Evolutionary conservation across 2,113 vertebrate species (phyloP).

Genomic region (Capricornis sumatraensis): DNA sequence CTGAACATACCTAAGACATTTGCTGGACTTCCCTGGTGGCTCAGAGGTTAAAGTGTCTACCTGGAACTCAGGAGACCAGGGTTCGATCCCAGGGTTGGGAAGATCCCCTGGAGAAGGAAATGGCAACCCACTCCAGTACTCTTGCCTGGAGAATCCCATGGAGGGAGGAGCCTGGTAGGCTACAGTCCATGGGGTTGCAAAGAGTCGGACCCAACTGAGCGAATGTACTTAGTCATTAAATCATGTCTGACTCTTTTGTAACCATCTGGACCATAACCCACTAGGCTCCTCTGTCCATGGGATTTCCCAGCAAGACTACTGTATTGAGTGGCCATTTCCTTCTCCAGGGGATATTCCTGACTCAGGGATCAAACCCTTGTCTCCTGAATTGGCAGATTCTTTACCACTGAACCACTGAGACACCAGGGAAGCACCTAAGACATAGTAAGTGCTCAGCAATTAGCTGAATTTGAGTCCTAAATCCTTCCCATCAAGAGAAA

Average conservation of each 20-base stretch:
- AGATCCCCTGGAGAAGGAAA: no score
- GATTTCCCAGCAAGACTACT: neutral
- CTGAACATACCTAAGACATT: neutral
- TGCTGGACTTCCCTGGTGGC: neutral
- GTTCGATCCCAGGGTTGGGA: no score
- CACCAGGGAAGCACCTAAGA: neutral
- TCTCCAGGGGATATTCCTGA: neutral
- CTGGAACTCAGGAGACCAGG: no score
- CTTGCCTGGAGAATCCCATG: no score
- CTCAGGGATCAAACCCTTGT: neutral
- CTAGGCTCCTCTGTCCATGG: neutral
- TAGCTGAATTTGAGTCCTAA: neutral
- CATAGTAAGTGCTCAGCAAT: neutral
- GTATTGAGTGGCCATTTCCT: neutral
- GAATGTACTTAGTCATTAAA: neutral
- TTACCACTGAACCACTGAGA: neutral
- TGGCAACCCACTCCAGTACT: no score
- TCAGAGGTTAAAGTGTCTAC: no score
- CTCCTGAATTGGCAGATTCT: neutral
- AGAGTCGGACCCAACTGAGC: no score
- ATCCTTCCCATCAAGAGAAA: neutral
- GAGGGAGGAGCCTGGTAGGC: no score
- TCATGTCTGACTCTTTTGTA: neutral
- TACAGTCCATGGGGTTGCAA: no score
- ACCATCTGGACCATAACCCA: rapidly evolving